Evolutionary conservation across 1,140 invertebrate genomes (phyloP).

Genomic region (Sinella curviseta): DNA sequence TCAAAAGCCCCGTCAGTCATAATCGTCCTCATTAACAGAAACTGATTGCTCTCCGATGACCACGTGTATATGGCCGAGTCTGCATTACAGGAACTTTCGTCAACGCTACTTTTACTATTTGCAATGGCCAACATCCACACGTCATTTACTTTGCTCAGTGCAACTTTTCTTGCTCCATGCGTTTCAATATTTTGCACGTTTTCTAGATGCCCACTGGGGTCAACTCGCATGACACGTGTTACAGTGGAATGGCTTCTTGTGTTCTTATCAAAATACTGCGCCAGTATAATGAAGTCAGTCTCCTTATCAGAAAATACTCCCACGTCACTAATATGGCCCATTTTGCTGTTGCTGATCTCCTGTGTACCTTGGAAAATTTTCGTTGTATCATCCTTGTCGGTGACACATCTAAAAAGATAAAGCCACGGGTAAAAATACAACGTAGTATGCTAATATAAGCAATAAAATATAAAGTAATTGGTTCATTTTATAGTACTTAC

Average conservation of each 20-base stretch:
- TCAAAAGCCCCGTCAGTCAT: slow-evolving; percentile 30
- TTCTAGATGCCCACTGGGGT: not conserved
- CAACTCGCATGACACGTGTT: not conserved
- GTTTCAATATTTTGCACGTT: slow-evolving; percentile 17
- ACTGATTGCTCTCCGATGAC: slow-evolving; percentile 3
- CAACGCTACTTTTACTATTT: slow-evolving; percentile 8
- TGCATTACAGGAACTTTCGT: not conserved
- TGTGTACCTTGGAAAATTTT: not conserved
- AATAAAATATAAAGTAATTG: not conserved
- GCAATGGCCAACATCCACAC: slow-evolving; percentile 32
- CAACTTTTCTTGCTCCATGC: slow-evolving; percentile 19
- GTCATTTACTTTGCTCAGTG: not conserved
- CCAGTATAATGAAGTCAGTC: not conserved
- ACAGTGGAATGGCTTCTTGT: not conserved
- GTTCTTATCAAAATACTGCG: not conserved
- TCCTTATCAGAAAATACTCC: not conserved
- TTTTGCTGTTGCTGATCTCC: not conserved
- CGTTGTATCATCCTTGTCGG: not conserved
- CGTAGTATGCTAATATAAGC: not conserved
- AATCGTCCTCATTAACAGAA: slow-evolving; percentile 25
- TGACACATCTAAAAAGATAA: not conserved
- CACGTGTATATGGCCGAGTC: slow-evolving; percentile 32
- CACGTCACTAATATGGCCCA: not conserved
- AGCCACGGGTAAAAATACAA: not conserved
- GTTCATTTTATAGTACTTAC: no score